These are phyloP conservation scores for Lasioglossum marginatum DNA, from an alignment of 2,888 invertebrate genomes.

Conservation along the genomic window DNA sequence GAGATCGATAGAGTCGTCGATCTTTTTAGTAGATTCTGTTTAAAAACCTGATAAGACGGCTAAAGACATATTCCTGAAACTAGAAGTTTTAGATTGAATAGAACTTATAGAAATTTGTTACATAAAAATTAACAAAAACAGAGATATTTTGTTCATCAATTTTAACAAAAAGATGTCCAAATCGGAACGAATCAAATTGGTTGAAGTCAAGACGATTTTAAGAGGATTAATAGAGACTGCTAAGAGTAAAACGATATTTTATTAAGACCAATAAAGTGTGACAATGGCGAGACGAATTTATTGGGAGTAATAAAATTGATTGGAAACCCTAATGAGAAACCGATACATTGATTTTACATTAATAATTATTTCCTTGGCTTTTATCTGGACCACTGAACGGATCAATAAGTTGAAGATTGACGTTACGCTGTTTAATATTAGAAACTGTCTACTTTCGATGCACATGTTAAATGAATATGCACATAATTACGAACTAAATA, in stretches of 20 bases:
- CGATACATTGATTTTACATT: constrained; percentile 10
- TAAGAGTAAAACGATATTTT: background rate
- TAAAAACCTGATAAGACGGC: no score
- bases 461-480: background rate
- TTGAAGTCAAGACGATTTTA: background rate
- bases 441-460: background rate
- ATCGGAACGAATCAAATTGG: background rate
- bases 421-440: background rate
- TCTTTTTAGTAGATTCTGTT: background rate
- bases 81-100: background rate
- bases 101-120: no score
- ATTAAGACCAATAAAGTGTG: background rate
- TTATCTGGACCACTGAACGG: background rate
- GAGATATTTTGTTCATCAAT: background rate
- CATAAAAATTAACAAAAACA: no score
- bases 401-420: background rate
- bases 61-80: no score
- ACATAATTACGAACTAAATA: background rate
- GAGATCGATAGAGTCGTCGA: background rate
- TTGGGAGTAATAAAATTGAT: background rate
- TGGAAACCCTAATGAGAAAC: background rate
- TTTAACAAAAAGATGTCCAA: no score
- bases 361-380: background rate
- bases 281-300: background rate
- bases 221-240: background rate